Evolutionary conservation across 2,888 invertebrate species (phyloP).

Genomic region (Polymixis flavicincta): DNA sequence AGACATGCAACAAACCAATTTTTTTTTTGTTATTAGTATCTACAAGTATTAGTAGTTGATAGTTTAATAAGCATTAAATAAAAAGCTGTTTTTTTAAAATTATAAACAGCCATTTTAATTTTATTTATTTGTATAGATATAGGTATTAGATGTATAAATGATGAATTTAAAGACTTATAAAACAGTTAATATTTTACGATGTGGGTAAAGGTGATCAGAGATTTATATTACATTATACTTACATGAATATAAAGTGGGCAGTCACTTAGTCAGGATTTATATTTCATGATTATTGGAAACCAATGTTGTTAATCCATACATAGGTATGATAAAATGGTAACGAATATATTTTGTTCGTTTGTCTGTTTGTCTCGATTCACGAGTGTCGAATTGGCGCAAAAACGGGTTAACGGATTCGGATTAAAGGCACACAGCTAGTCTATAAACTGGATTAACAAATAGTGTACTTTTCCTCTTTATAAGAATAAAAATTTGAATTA

Average conservation of each 20-base stretch:
- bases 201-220: constrained; percentile 4
- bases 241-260: constrained; percentile 1
- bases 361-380: neutral
- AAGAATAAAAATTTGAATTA: too few relatives aligned
- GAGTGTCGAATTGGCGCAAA: neutral
- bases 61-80: too few relatives aligned
- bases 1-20: too few relatives aligned
- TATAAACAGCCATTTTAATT: too few relatives aligned
- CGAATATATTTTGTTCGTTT: neutral
- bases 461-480: neutral
- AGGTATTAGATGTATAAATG: too few relatives aligned
- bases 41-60: too few relatives aligned
- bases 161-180: neutral
- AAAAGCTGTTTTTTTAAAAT: too few relatives aligned
- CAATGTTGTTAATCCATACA: neutral
- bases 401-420: neutral
- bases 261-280: neutral
- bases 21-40: too few relatives aligned
- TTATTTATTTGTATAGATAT: too few relatives aligned
- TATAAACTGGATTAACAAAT: neutral
- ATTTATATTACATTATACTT: neutral
- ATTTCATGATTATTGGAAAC: neutral
- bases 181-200: constrained; percentile 6
- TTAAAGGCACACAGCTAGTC: neutral
- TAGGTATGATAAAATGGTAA: neutral